Conservation (phyloP, 2,888 invertebrate genomes). For the Nomada lathburiana region DNA sequence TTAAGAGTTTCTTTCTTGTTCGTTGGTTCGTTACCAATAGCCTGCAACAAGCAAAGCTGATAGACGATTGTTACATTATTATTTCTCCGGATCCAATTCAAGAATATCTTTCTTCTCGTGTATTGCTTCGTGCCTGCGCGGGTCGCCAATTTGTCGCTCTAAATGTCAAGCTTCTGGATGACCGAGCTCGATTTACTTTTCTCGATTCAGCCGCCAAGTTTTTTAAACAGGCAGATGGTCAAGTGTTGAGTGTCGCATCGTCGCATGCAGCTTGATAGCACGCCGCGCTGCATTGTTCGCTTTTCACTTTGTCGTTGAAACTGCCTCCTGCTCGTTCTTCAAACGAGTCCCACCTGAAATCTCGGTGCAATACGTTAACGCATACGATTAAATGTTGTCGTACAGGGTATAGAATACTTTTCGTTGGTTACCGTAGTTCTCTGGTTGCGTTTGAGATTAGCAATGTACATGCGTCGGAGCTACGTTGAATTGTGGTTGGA, state of each 20-base stretch:
- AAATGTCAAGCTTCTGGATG: not conserved
- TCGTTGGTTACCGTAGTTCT: not conserved
- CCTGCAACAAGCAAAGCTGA: too few relatives aligned
- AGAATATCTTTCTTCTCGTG: not conserved
- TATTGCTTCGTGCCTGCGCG: conserved; percentile 16
- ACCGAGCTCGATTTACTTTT: not conserved
- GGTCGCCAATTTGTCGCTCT: not conserved
- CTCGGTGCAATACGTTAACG: not conserved
- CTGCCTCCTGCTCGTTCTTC: conserved; percentile 46
- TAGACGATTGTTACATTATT: too few relatives aligned
- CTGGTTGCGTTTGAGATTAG: not conserved
- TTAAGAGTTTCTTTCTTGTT: not conserved
- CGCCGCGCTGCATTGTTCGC: too few relatives aligned
- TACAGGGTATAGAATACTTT: not conserved
- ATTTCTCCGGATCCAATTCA: not conserved
- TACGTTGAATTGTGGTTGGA: not conserved
- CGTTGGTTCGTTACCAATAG: not conserved
- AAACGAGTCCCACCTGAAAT: conserved; percentile 20
- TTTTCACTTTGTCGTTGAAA: not conserved
- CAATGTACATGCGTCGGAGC: too few relatives aligned
- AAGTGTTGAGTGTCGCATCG: not conserved
- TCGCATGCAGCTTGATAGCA: conserved; percentile 9
- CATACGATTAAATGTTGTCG: not conserved
- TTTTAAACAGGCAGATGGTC: not conserved
- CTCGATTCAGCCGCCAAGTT: not conserved